Evolutionary conservation across 2,113 vertebrate genomes (phyloP).

Genomic region (Platycercus adscitus): DNA sequence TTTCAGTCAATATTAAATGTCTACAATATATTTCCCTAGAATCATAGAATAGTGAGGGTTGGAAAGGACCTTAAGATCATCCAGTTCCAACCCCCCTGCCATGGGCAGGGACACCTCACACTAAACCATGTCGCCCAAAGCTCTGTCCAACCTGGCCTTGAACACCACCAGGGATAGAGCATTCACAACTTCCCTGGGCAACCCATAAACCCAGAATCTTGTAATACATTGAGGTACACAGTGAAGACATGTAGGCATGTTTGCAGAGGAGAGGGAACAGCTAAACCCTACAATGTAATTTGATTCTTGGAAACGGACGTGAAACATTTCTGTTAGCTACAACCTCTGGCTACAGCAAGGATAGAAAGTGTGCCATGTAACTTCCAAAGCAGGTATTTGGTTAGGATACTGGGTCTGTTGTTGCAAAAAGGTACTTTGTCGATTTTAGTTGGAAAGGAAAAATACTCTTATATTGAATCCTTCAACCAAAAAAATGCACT

Average conservation of each 20-base stretch:
- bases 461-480: neutral
- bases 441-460: neutral
- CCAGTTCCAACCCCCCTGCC: too few relatives aligned
- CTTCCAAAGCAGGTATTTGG: neutral
- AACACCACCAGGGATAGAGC: too few relatives aligned
- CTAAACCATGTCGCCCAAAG: too few relatives aligned
- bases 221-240: neutral
- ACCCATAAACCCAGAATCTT: neutral
- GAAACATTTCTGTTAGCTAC: neutral
- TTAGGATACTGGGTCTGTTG: neutral
- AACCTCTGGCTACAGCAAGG: neutral
- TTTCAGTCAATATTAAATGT: neutral
- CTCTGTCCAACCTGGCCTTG: too few relatives aligned
- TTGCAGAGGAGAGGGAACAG: neutral
- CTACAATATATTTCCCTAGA: neutral
- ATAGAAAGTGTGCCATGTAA: neutral
- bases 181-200: too few relatives aligned
- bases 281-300: neutral
- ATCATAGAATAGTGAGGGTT: neutral
- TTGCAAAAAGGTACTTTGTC: neutral
- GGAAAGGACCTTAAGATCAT: too few relatives aligned
- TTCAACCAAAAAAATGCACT: neutral
- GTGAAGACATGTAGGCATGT: neutral
- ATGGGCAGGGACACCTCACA: too few relatives aligned
- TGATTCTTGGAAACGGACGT: neutral